phyloP scores from a whole-genome alignment of 2,113 vertebrate genomes.

The Psittacara wagleri region DNA sequence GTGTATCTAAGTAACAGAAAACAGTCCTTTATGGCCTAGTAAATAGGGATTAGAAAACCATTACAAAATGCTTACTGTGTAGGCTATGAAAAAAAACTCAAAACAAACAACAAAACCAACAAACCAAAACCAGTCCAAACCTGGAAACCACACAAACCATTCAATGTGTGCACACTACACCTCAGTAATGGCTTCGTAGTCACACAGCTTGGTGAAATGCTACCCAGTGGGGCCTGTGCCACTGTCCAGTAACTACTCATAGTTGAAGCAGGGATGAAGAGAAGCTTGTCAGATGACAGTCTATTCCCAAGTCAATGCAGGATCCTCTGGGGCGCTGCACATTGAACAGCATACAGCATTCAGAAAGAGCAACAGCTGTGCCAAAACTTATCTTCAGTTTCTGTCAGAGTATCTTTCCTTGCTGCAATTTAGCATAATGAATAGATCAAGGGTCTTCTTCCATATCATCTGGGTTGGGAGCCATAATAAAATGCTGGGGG shows the following conservation, averaged over 20 bases:
- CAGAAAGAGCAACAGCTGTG: conserved; percentile 4
- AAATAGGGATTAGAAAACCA: conserved; percentile 68
- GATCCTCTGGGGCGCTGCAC: neutral
- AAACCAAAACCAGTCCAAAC: neutral
- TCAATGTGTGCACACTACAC: conserved; percentile 41
- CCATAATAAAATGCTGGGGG: conserved; percentile 98
- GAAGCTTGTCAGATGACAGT: conserved; percentile 1
- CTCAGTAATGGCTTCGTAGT: conserved; percentile 24
- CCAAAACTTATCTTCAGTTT: conserved; percentile 32
- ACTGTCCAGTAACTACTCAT: neutral
- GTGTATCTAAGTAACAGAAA: conserved; percentile 68
- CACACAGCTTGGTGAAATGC: neutral
- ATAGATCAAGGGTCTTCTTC: conserved; percentile 91
- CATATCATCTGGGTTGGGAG: conserved; percentile 96
- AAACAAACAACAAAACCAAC: neutral
- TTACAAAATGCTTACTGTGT: conserved; percentile 70
- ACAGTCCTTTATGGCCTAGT: conserved; percentile 57
- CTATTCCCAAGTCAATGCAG: neutral
- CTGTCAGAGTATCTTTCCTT: neutral
- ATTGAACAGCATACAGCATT: neutral
- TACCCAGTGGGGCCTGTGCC: neutral
- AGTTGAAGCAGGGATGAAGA: neutral
- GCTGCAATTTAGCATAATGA: neutral
- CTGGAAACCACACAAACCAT: conserved; percentile 22
- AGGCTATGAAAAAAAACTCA: conserved; percentile 24